Conservation (phyloP, 2,797 vertebrate species). For the Coreius guichenoti region DNA sequence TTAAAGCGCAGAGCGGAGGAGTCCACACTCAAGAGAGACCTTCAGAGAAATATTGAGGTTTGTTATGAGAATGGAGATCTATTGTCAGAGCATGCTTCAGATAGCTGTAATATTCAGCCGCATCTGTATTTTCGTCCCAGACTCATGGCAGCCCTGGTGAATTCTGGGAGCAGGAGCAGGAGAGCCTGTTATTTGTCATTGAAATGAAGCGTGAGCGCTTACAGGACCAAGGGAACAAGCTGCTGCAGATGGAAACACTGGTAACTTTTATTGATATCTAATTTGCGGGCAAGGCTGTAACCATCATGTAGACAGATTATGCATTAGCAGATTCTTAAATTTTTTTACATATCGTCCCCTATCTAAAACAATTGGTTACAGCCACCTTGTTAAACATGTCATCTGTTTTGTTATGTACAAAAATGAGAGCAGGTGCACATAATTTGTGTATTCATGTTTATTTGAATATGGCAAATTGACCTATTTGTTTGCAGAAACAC, state of each 20-base stretch:
- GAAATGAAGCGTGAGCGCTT: slow-evolving; percentile 92
- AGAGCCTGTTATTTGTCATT: slow-evolving; percentile 93
- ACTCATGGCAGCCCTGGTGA: slow-evolving; percentile 88
- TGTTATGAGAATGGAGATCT: background rate
- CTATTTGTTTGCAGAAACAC: slow-evolving; percentile 21
- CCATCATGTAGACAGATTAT: background rate
- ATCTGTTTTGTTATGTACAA: background rate
- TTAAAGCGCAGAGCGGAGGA: slow-evolving; percentile 83
- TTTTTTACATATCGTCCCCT: background rate
- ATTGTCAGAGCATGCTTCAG: background rate
- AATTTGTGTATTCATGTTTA: slow-evolving; percentile 24
- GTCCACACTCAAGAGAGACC: slow-evolving; percentile 84
- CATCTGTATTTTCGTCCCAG: slow-evolving; percentile 67
- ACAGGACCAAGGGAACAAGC: slow-evolving; percentile 82
- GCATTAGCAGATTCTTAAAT: background rate
- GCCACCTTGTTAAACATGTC: background rate
- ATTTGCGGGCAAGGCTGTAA: background rate
- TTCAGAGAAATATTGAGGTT: slow-evolving; percentile 89
- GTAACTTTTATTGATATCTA: slow-evolving; percentile 69
- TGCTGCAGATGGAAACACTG: slow-evolving; percentile 83
- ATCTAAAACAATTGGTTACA: background rate
- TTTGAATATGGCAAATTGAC: slow-evolving; percentile 27
- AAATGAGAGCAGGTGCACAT: background rate
- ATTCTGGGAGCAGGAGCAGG: slow-evolving; percentile 95
- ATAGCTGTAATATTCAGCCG: background rate